phyloP scores from a whole-genome alignment of 2,113 vertebrate genomes.

The Empidonax traillii region DNA sequence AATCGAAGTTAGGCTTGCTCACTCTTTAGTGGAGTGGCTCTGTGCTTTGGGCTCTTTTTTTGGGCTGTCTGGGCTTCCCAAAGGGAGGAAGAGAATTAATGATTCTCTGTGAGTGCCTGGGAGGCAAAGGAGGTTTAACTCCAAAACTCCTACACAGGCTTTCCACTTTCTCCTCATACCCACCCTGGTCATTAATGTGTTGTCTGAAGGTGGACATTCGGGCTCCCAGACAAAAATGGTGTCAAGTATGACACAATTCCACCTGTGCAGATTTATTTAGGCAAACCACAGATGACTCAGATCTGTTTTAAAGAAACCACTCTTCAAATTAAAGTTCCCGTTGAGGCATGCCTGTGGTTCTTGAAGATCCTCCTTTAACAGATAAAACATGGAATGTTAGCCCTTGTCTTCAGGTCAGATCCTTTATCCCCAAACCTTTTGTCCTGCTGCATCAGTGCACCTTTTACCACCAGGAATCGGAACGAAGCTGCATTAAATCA shows the following conservation, averaged over 20 bases:
- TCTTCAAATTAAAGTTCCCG: not conserved
- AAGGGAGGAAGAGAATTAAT: not conserved
- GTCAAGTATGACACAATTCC: not conserved
- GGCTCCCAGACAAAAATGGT: not conserved
- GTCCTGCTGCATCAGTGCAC: not conserved
- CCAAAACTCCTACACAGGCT: not conserved
- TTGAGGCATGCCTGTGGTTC: constrained; percentile 6
- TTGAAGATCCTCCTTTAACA: not conserved
- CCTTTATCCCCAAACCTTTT: not conserved
- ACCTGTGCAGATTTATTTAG: not conserved
- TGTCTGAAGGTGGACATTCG: not conserved
- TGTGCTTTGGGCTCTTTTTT: not conserved
- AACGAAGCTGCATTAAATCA: not conserved
- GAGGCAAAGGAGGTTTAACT: not conserved
- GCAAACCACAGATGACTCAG: constrained; percentile 7
- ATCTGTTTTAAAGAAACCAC: constrained; percentile 6
- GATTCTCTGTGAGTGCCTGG: not conserved
- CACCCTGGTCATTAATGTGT: not conserved
- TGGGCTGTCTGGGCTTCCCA: not conserved
- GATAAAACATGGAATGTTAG: not conserved
- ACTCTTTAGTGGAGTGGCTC: not conserved
- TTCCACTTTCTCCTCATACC: not conserved
- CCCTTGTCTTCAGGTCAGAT: not conserved
- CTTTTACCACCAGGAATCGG: not conserved
- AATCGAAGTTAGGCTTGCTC: not conserved